Percentiles rank a stretch among this genome's conserved stretches.
Conservation (phyloP, 2,113 vertebrate genomes). For the Aplodontia rufa region DNA sequence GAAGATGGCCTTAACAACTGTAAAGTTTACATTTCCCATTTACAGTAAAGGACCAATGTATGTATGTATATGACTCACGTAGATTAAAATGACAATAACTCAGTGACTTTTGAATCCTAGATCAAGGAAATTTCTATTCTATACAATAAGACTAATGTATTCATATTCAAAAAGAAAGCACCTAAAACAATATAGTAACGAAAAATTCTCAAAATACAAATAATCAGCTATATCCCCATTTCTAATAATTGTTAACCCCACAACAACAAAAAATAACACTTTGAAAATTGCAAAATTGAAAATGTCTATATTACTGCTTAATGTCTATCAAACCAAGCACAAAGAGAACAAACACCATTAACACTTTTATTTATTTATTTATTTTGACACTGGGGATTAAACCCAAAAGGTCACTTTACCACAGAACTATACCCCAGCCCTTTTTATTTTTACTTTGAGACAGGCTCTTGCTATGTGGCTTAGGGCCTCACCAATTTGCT, state of each 20-base stretch:
- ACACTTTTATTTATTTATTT: too few species aligned
- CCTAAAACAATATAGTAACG: not conserved
- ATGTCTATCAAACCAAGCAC: not conserved
- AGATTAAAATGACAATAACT: not conserved
- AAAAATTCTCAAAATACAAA: constrained; percentile 8
- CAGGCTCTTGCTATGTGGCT: too few species aligned
- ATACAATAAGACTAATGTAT: not conserved
- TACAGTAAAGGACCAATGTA: constrained; percentile 24
- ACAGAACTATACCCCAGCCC: too few species aligned
- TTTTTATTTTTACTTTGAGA: too few species aligned
- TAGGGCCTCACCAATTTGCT: too few species aligned
- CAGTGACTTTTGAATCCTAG: not conserved
- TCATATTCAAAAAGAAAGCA: constrained; percentile 6
- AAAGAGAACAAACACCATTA: not conserved
- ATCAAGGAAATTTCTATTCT: not conserved
- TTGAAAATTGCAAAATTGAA: not conserved
- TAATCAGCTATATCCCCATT: not conserved
- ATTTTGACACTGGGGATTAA: too few species aligned
- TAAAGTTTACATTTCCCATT: constrained; percentile 2
- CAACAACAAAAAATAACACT: not conserved
- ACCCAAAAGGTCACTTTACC: too few species aligned
- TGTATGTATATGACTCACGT: not conserved
- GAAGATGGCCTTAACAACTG: not conserved
- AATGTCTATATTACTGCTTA: not conserved
- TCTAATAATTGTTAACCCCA: not conserved